Evolutionary conservation across 2,113 vertebrate genomes (phyloP).

Genomic region (Oostethus manadensis): DNA sequence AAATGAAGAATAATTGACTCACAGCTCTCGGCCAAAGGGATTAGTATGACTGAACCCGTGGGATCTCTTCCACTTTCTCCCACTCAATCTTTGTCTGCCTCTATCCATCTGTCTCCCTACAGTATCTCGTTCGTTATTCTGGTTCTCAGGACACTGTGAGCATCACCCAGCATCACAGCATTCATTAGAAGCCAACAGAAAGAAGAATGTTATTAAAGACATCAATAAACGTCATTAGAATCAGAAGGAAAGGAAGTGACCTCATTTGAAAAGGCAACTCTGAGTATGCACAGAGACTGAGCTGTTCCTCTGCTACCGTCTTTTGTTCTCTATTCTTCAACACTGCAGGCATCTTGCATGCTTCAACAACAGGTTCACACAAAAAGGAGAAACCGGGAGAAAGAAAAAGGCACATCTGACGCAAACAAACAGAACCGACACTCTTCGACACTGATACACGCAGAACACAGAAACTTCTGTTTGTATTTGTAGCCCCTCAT

Average conservation of each 20-base stretch:
- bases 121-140: constrained; percentile 9
- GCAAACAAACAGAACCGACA: constrained; percentile 32
- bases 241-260: constrained; percentile 44
- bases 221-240: constrained; percentile 63
- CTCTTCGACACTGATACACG: constrained; percentile 19
- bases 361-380: constrained; percentile 2
- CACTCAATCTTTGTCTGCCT: constrained; percentile 45
- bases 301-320: constrained; percentile 5
- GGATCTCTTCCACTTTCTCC: constrained; percentile 49
- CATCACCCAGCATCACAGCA: constrained; percentile 21
- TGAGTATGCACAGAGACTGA: constrained; percentile 28
- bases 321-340: constrained; percentile 2
- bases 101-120: constrained; percentile 34
- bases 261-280: constrained; percentile 49
- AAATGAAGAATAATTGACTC: constrained; percentile 73
- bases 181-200: constrained; percentile 42
- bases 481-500: constrained; percentile 35
- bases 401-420: constrained; percentile 14
- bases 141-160: constrained; percentile 8
- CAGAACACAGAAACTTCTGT: constrained; percentile 23
- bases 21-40: constrained; percentile 62
- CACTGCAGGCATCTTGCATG: not conserved
- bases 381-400: constrained; percentile 6
- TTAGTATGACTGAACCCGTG: constrained; percentile 61
- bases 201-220: constrained; percentile 56